Evolutionary conservation across 2,888 invertebrate species (phyloP), one percentile per base, ranked within the genome.

Genomic region (Mongoloraphidia duomilia): DNA sequence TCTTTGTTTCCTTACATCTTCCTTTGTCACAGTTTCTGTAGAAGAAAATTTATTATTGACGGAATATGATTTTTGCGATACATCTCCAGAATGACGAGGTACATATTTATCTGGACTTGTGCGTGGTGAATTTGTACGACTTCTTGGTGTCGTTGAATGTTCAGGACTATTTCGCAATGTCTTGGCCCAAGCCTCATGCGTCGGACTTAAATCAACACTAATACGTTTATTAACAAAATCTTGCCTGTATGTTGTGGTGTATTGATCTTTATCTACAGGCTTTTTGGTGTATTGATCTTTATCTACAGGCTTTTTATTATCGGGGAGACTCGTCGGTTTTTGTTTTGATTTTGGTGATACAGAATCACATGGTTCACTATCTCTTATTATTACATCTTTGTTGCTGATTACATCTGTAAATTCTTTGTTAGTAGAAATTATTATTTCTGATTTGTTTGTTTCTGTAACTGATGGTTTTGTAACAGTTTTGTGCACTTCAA

Each of bases 121-220:
- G 56, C 76, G 65, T 35, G 76, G 56, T 0, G 76, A 76, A 11
- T 71, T 70, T 13, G 69, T 71, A 53, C 76, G 77, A 0, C 72
- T 73, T 52, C 68, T 70, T n/a, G 74, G 64, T 4, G 68, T 65
- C n/a, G 70, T 67, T 2, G 73, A 65, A 41, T 75, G 70, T 2
- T 80, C 79, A 46, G 79, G 80, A 37, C 79, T 76, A 51, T 81
- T 74, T 34, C 86, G 74, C 43, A 86, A 66, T 6, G 84, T 80
- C 50, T 81, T 76, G 0, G 82, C 85, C 71, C 85, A 86, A 1
- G 83, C 83, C 55, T 84, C 80, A 60, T 86, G 86, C 2, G 82
- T 76, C 1, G 84, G 79, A 60, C 83, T 84, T 57, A 75, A 71
- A 49, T 82, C 82, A 38, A 75, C 74, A 54, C 77, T 79, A 17